These are phyloP conservation scores for Tokudaia tokunoshimensis DNA, from an alignment of 2,797 vertebrate genomes.

Conservation along the genomic window DNA sequence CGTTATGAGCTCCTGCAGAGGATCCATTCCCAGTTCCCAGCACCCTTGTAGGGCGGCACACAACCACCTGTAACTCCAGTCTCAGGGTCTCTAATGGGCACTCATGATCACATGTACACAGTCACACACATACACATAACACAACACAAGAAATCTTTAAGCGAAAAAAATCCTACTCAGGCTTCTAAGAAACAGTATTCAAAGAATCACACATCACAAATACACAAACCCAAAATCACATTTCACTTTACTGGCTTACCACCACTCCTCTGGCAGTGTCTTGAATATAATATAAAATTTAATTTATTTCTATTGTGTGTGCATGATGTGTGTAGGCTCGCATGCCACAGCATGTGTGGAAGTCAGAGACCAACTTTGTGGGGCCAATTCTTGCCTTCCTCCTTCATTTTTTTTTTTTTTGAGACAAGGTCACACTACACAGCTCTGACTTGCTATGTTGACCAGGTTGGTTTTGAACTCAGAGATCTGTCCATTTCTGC, in stretches of 20 bases:
- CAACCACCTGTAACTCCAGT: background rate
- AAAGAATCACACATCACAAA: constrained; percentile 2
- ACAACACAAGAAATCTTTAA: background rate
- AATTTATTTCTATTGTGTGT: background rate
- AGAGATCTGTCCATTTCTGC: background rate
- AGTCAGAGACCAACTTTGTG: background rate
- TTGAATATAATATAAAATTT: background rate
- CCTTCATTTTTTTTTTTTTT: background rate
- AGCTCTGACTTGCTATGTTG: background rate
- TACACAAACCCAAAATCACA: background rate
- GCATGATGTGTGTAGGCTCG: background rate
- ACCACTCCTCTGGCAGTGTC: background rate
- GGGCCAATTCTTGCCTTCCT: background rate
- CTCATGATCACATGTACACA: background rate
- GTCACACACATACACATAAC: background rate
- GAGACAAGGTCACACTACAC: background rate
- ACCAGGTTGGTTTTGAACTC: background rate
- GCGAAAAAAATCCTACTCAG: background rate
- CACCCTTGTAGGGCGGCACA: background rate
- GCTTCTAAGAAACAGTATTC: background rate
- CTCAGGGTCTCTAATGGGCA: too few species aligned
- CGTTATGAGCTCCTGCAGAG: background rate
- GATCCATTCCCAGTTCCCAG: background rate
- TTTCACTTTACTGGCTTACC: background rate
- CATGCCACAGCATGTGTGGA: background rate